These are phyloP conservation scores for Drosophila seclusa DNA, from an alignment of 2,888 invertebrate genomes.

Conservation along the genomic window DNA sequence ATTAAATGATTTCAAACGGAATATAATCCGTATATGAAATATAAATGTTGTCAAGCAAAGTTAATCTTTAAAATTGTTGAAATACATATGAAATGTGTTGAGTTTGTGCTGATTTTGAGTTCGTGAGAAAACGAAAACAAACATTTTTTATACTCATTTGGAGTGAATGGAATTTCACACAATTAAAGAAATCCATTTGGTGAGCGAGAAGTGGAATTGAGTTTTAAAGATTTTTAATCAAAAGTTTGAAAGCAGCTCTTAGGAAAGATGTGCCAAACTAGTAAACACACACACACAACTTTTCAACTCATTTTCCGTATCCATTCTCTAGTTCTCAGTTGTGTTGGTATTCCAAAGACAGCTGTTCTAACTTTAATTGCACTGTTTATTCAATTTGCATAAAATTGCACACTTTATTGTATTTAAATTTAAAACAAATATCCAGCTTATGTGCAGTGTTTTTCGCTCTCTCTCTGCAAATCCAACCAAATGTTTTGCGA, in stretches of 20 bases:
- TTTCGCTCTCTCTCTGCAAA: background rate
- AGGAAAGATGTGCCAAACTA: no score
- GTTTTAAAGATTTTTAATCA: background rate
- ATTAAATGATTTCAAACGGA: background rate
- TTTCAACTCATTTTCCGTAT: background rate
- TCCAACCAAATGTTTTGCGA: conserved; percentile 8
- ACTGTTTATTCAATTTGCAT: background rate
- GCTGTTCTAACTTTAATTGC: background rate
- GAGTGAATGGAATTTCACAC: background rate
- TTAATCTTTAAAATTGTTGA: background rate
- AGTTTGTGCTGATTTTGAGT: background rate
- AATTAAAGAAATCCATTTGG: background rate
- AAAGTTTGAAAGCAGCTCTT: background rate
- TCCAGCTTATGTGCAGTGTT: background rate
- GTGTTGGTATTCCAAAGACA: background rate
- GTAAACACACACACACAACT: no score
- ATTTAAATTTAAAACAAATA: background rate
- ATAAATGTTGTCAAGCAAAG: background rate
- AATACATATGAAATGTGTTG: background rate
- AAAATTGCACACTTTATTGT: background rate
- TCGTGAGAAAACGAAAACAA: background rate
- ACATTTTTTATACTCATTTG: background rate
- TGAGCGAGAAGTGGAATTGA: no score
- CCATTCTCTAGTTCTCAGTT: background rate
- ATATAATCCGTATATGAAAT: background rate